Percentiles rank a stretch among this genome's conserved stretches.
phyloP scores from a whole-genome alignment of 2,888 invertebrate genomes.

The Andricus curvator region DNA sequence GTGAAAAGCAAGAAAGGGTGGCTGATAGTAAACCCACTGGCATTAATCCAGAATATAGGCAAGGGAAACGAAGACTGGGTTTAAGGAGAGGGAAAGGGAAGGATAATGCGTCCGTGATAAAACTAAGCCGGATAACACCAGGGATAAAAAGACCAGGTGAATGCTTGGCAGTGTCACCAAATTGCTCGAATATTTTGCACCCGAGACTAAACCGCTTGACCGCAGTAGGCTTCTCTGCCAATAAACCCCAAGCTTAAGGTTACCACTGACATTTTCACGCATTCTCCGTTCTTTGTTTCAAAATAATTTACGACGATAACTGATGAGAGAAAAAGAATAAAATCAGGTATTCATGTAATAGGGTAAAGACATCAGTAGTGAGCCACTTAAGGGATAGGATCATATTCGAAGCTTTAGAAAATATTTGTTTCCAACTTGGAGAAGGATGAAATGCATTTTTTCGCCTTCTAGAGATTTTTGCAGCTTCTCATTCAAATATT shows the following conservation, averaged over 20 bases:
- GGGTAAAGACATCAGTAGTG: too few relatives aligned
- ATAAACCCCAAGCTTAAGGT: constrained; percentile 12
- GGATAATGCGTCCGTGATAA: constrained; percentile 73
- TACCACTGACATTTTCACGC: constrained; percentile 1
- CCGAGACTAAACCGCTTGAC: constrained; percentile 43
- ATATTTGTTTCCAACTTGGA: too few relatives aligned
- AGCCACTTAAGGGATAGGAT: too few relatives aligned
- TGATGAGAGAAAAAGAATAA: not conserved
- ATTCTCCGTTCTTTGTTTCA: not conserved
- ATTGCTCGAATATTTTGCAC: constrained; percentile 74
- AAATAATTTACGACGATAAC: not conserved
- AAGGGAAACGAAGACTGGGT: constrained; percentile 49
- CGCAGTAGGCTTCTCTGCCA: constrained; percentile 32
- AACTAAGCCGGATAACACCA: constrained; percentile 74
- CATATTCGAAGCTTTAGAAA: too few relatives aligned
- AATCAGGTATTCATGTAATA: not conserved
- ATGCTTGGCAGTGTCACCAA: constrained; percentile 73
- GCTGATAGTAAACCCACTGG: constrained; percentile 62
- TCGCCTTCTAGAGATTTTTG: too few relatives aligned
- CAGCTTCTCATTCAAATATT: too few relatives aligned
- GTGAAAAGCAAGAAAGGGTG: constrained; percentile 12
- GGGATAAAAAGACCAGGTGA: constrained; percentile 68
- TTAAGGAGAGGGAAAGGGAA: constrained; percentile 51
- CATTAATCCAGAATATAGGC: constrained; percentile 71
- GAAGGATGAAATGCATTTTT: too few relatives aligned